Evolutionary conservation across 2,113 vertebrate genomes (phyloP).

Genomic region (Callocephalon fimbriatum): DNA sequence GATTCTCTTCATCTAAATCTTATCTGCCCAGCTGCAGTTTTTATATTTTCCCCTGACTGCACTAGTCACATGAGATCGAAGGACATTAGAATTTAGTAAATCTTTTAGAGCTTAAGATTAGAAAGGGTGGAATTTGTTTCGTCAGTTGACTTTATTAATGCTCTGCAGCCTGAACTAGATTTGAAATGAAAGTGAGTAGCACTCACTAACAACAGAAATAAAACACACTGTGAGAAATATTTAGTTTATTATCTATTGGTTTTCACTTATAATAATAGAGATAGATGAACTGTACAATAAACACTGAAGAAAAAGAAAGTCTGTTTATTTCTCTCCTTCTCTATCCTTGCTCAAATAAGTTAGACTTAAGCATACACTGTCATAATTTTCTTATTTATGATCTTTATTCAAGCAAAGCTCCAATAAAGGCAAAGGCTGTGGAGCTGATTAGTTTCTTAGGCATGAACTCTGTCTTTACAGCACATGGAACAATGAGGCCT

Average conservation of each 20-base stretch:
- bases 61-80: slow-evolving; percentile 10
- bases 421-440: neutral
- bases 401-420: neutral
- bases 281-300: neutral
- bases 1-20: slow-evolving; percentile 55
- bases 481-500: neutral
- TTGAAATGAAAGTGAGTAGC: slow-evolving; percentile 22
- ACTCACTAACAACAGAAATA: neutral
- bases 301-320: neutral
- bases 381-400: neutral
- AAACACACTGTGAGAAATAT: neutral
- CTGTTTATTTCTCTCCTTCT: neutral
- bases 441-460: neutral
- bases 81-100: slow-evolving; percentile 41
- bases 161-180: neutral
- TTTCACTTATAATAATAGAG: neutral
- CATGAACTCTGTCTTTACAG: neutral
- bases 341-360: neutral
- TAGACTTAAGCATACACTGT: neutral
- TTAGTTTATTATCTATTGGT: neutral
- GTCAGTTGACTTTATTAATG: slow-evolving; percentile 6
- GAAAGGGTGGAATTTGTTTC: neutral
- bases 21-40: slow-evolving; percentile 47
- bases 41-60: slow-evolving; percentile 34
- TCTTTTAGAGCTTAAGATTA: slow-evolving; percentile 40